Evolutionary conservation across 2,888 invertebrate species (phyloP), one percentile per base, ranked within the genome.

Genomic region (Eristalis pertinax): DNA sequence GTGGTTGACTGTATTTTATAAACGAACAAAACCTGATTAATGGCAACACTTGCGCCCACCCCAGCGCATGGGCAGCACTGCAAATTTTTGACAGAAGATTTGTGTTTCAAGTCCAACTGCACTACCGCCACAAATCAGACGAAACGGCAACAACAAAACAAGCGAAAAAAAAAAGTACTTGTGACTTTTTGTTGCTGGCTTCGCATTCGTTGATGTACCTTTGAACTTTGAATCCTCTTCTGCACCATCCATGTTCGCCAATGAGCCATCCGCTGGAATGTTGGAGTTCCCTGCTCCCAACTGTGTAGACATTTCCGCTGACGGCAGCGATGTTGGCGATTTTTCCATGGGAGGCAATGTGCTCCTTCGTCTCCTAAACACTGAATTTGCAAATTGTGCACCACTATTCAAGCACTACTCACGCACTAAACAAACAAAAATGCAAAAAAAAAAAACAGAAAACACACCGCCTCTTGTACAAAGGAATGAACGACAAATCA

Each of bases 221-320:
- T 86, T 86, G 77, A 86, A 69, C 82, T 86, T 86, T 65, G 85
- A 60, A 29, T 82, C 82, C 69, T 86, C 82, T 19, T 64, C 69
- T 26, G 77, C 15, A 26, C 64, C 43, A 65, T 86, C 82, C 65
- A 50, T 38, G 22, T n/a, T 67, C 22, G 64, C 73, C 29, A 19
- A 1, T n/a, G 60, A 69, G 56, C 56, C 64, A 69, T 82, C 77
- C 64, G 35, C 73, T 41, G 85, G 76, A 77, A 69, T 64, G 81
- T 58, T 73, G 43, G 63, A 73, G 24, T 62, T 69, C n/a, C 68
- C 82, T 19, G 82, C 73, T 74, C 58, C 85, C 15, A 77, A 63
- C 32, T 74, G 1, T 58, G 63, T 50, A 68, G 50, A 50, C 50
- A 50, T 19, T 19, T 19, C 77, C 24, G 43, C 60, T 35, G 65